A percentile compares a stretch with the other conserved stretches of the same genome.
These are phyloP conservation scores for Blastobasis lacticolella DNA, from an alignment of 2,888 invertebrate genomes.

Conservation along the genomic window DNA sequence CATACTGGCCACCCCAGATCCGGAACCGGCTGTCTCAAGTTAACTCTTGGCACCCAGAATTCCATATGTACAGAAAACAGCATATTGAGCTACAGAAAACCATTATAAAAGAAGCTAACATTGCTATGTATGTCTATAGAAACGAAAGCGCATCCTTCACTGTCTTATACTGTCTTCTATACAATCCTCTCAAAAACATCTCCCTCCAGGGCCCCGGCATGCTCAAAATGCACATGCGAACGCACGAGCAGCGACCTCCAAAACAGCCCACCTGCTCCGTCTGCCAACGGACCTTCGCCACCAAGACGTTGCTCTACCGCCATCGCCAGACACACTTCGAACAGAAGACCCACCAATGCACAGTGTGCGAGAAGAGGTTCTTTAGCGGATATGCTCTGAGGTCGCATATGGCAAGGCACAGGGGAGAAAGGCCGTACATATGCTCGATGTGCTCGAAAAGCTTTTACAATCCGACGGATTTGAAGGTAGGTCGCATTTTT, in stretches of 20 bases:
- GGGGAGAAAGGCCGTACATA: slow-evolving; percentile 68
- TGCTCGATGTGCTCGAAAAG: slow-evolving; percentile 74
- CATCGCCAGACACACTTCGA: slow-evolving; percentile 78
- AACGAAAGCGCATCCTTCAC: too few species aligned
- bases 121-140: too few species aligned
- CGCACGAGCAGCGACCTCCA: slow-evolving; percentile 73
- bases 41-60: too few species aligned
- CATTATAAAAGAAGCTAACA: too few species aligned
- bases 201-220: slow-evolving; percentile 72
- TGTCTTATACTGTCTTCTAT: too few species aligned
- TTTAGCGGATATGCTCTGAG: slow-evolving; percentile 65
- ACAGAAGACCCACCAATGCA: slow-evolving; percentile 65
- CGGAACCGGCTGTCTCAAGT: too few species aligned
- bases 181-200: too few species aligned
- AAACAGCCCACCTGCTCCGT: slow-evolving; percentile 76
- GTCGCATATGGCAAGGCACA: slow-evolving; percentile 66
- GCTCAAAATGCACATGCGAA: slow-evolving; percentile 79
- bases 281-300: slow-evolving; percentile 74
- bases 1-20: too few species aligned
- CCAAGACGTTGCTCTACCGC: slow-evolving; percentile 75
- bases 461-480: slow-evolving; percentile 73
- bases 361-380: slow-evolving; percentile 66
- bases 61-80: too few species aligned
- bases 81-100: too few species aligned
- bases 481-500: slow-evolving; percentile 54